phyloP scores from a whole-genome alignment of 92 coral and sea anemone species.

The Zoanthus sansibaricus region DNA sequence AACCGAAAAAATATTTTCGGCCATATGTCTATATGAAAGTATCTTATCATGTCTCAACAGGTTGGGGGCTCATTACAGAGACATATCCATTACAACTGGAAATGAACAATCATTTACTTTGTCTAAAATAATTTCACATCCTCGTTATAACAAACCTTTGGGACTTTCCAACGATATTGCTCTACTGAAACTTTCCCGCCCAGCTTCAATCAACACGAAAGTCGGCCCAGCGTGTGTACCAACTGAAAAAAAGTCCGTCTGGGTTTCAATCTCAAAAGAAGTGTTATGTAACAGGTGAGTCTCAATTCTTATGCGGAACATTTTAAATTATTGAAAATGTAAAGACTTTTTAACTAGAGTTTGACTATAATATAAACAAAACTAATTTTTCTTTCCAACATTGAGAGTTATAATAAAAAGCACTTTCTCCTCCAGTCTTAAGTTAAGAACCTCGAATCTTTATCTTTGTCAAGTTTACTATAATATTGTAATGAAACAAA shows the following conservation, averaged over 20 bases:
- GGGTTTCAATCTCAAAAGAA: conserved; percentile 3
- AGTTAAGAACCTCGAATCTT: too few relatives aligned
- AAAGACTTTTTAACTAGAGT: too few relatives aligned
- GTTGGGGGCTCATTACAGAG: conserved; percentile 16
- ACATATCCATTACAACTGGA: background rate
- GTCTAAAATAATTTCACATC: conserved; percentile 8
- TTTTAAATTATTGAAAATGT: background rate
- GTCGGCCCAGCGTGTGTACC: conserved; percentile 6
- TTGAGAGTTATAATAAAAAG: too few relatives aligned
- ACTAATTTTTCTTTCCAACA: too few relatives aligned
- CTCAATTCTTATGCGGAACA: background rate
- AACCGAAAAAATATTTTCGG: too few relatives aligned
- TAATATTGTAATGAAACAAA: too few relatives aligned
- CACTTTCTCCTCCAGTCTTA: too few relatives aligned
- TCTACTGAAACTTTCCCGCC: conserved; percentile 21
- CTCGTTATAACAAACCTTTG: conserved; percentile 3
- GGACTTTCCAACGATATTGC: conserved; percentile 21
- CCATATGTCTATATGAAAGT: too few relatives aligned
- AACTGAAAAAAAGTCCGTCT: background rate
- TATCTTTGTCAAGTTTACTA: too few relatives aligned
- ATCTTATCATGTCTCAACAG: background rate
- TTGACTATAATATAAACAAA: too few relatives aligned
- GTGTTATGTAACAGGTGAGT: conserved; percentile 21
- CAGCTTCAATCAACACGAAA: background rate
- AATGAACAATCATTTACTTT: background rate